Evolutionary conservation across 2,888 invertebrate genomes (phyloP).

Genomic region (Nemotelus pantherinus): DNA sequence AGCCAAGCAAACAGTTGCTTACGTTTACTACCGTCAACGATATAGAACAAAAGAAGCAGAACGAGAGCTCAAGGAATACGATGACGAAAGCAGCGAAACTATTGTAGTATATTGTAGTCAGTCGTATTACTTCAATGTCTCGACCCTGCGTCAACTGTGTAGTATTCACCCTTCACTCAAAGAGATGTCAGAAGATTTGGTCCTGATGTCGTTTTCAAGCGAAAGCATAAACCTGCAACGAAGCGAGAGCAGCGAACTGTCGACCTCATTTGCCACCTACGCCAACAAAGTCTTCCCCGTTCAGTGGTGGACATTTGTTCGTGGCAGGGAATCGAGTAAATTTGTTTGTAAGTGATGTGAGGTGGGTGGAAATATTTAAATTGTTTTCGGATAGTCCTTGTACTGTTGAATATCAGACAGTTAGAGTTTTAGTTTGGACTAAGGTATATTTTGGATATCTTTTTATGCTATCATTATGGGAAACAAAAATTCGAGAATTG

Average conservation of each 20-base stretch:
- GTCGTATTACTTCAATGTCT: constrained; percentile 42
- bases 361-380: neutral
- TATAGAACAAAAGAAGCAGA: neutral
- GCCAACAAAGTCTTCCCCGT: neutral
- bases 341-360: neutral
- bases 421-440: no score
- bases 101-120: neutral
- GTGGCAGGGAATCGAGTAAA: neutral
- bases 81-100: constrained; percentile 12
- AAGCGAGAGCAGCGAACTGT: neutral
- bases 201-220: neutral
- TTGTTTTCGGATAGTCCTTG: neutral
- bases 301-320: neutral
- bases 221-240: neutral
- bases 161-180: constrained; percentile 51
- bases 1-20: neutral
- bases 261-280: constrained; percentile 5
- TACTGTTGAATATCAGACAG: neutral
- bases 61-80: neutral
- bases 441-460: no score
- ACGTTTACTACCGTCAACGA: neutral
- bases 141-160: constrained; percentile 47
- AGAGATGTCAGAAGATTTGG: constrained; percentile 46
- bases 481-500: no score
- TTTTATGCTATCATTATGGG: no score